Base-by-base conservation (phyloP, 2,888 invertebrate species). In the Platerodrilus igneus region DNA sequence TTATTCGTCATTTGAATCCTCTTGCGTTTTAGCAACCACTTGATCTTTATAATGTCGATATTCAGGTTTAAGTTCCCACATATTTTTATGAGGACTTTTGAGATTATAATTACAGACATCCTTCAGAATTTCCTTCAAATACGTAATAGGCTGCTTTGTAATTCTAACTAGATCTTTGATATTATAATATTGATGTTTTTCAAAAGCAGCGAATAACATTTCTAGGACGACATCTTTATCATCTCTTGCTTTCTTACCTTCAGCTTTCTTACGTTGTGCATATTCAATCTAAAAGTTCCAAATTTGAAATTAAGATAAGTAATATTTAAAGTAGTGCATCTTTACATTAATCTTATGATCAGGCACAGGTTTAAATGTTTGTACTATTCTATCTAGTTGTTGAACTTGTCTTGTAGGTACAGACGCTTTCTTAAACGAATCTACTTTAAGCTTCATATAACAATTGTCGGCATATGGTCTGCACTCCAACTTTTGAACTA, bases 151-250 rank as follows among this genome's bases (percentile, higher is more conserved):
- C 60, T 94, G 94, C 54, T 83, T 81, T 2, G 93, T 93, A 36
- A 93, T 85, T 68, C 83, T 79, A 3, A 88, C 84, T 38, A 95
- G 74, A 71, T 93, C 93, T 61, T 86, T 89, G 44, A 91, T 88
- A 66, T 93, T 92, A 65, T 96, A 96, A 73, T 93, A 96, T 68
- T 96, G 95, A 81, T 96, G 95, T 68, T 92, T 92, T 62, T 96
- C 94, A 71, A 96, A 96, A 19, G 94, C 93, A 60, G 85, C 83
- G 75, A 92, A 96, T 31, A 96, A 68, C 79, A 90, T 86, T 59
- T 94, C 90, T 67, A 87, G 77, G 6, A 96, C 93, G 48, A 86
- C 81, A 55, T 93, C 91, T 63, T 90, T 90, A 60, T 94, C 93
- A 63, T 88, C 87, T 43, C 94, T 78, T 41, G 90, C 86, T 63